Evolutionary conservation across 2,797 vertebrate genomes (phyloP), one percentile per base, ranked within the genome.

Genomic region (Gadopsis bispinosus): DNA sequence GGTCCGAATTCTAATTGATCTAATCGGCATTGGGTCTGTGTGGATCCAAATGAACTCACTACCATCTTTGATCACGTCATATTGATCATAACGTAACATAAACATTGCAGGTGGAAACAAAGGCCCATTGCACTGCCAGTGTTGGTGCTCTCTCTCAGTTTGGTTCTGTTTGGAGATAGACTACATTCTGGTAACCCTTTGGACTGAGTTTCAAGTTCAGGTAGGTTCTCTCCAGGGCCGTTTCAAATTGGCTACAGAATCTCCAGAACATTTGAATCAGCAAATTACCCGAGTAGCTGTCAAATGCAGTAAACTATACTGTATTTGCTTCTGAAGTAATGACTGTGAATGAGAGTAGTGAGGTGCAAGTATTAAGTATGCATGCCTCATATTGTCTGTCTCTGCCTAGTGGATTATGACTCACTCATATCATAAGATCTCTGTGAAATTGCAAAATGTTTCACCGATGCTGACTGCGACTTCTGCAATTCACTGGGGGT

Each of bases 381-480:
- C 79, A 73, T 83, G 76, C 58, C 75, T 79, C 69, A 68, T 72
- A 79, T 77, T 83, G 37, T 63, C 39, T 31, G 45, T 55, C 60
- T 48, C 35, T 43, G 81, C 79, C 60, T 67, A 12, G 48, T 89
- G 81, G 73, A 85, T 79, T 80, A 69, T 77, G 75, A 81, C 59
- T 63, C 60, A 48, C 73, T 72, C 71, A 73, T 73, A 47, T 17
- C 20, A 41, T 69, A 64, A 50, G 22, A 61, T 66, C 43, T 58
- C 41, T 41, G 67, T 67, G 73, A 75, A 77, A 79, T 50, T 79
- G 51, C 37, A 53, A 54, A 56, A 14, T 54, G 67, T 54, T 79
- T 37, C 67, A 35, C 37, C 0, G n/a, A 35, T 69, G 67, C 64
- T 56, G 16, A 39, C 69, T 51, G 64, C 41, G 63, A 88, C 51